Base-by-base conservation (phyloP, 2,888 invertebrate genomes). In the Octonoba sinensis region DNA sequence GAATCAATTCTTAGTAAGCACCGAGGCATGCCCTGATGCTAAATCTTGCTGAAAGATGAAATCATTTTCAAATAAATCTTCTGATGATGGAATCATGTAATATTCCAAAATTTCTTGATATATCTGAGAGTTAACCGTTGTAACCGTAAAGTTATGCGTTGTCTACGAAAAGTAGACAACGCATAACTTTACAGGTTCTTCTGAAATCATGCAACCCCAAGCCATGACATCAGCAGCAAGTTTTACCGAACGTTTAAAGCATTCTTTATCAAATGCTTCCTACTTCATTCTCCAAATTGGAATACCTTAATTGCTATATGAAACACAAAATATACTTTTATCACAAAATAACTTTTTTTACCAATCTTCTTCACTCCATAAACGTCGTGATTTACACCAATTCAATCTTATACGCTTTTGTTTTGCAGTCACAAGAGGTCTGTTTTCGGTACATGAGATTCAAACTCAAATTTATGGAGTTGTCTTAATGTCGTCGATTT, bases 331-430 rank as follows among this genome's bases (percentile, higher is more conserved):
- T 18, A 56, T 56, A 56, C 56, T 56, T 18, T 56, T 6, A 27
- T 27, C 56, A 56, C 27, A 12, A 18, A 56, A 56, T 56, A 56
- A 18, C n/a, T 3, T 56, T 56, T 56, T 27, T 56, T 56, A 12
- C 18, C 56, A 56, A 56, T 56, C 56, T 6, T 56, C 18, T 56
- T 56, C 56, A 8, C 56, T 56, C 18, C 56, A 56, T 56, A 56
- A 56, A 56, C 56, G 56, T 56, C 56, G 18, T 56, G 56, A 56
- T 56, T 56, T 56, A 56, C 56, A 56, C 56, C 56, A 18, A 56
- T 56, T 56, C 56, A 56, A 56, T 3, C 56, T 56, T 56, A 56
- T 27, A 27, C 27, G 27, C 6, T 27, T 27, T 27, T 27, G 27
- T 27, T 27, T 27, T 6, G 6, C 27, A 27, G 6, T 56, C 56